Evolutionary conservation across 2,113 vertebrate species (phyloP).

Genomic region (Cepphus grylle): DNA sequence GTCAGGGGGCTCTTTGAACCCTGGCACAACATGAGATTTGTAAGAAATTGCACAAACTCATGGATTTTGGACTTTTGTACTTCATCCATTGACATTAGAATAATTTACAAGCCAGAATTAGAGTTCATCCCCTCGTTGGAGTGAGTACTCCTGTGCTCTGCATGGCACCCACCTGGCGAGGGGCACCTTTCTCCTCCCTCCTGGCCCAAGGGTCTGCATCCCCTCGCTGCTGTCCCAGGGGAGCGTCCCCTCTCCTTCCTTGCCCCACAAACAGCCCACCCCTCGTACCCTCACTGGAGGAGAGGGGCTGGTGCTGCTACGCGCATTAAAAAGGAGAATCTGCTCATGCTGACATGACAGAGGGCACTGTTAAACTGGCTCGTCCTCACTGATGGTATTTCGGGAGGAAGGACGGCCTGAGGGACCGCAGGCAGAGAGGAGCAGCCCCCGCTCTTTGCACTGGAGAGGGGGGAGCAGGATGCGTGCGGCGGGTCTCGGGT

Average conservation of each 20-base stretch:
- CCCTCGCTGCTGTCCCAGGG: neutral
- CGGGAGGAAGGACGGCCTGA: rapidly evolving
- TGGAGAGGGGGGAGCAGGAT: rapidly evolving
- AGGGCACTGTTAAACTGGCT: neutral
- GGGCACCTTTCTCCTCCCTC: neutral
- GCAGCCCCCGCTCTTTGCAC: no score
- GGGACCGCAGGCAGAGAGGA: neutral
- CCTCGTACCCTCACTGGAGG: rapidly evolving
- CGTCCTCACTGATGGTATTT: rapidly evolving
- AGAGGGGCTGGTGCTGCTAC: rapidly evolving
- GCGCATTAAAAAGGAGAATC: neutral
- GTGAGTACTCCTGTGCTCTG: rapidly evolving
- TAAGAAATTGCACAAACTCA: neutral
- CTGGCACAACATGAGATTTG: neutral
- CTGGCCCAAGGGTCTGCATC: rapidly evolving
- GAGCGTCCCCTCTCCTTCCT: neutral
- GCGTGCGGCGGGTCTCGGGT: rapidly evolving
- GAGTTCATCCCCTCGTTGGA: rapidly evolving
- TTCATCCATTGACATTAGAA: neutral
- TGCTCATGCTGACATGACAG: neutral
- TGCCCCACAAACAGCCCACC: neutral
- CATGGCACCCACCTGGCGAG: rapidly evolving
- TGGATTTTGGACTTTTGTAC: neutral
- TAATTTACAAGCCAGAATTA: neutral
- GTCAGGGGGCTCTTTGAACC: neutral